phyloP scores from a whole-genome alignment of 2,113 vertebrate genomes.

The Pantherophis guttatus region DNA sequence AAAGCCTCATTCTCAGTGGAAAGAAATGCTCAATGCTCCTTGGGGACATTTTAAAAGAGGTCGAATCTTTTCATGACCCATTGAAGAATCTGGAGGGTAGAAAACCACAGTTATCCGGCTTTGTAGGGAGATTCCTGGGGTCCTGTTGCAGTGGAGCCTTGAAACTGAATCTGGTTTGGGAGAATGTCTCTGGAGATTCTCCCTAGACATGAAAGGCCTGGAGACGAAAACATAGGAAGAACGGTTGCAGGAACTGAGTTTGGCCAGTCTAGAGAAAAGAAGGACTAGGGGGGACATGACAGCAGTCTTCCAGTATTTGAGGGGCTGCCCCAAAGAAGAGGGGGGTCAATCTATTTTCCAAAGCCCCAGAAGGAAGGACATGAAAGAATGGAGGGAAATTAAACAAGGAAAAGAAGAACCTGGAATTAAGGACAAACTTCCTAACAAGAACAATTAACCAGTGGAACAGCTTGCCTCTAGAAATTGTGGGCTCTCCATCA shows the following conservation, averaged over 20 bases:
- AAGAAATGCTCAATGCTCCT: conserved; percentile 1
- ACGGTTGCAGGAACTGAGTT: neutral
- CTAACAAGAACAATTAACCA: neutral
- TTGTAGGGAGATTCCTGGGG: neutral
- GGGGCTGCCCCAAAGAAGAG: neutral
- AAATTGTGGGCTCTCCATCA: neutral
- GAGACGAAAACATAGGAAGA: neutral
- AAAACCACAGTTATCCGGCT: too few relatives aligned
- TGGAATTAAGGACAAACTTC: neutral
- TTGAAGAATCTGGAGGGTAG: neutral
- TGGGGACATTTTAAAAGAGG: neutral
- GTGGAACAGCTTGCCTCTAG: neutral
- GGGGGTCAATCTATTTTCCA: neutral
- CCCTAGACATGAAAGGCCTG: neutral
- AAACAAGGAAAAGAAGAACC: neutral
- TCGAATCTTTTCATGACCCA: neutral
- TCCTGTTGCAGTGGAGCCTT: neutral
- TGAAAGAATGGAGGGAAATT: neutral
- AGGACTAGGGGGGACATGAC: neutral
- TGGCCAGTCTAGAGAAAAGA: neutral
- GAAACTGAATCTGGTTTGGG: neutral
- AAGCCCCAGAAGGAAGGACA: neutral
- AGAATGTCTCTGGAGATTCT: neutral
- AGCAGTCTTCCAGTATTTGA: neutral
- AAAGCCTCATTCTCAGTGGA: neutral